phyloP scores from a whole-genome alignment of 2,888 invertebrate species.

The Palloptera scutellata region DNA sequence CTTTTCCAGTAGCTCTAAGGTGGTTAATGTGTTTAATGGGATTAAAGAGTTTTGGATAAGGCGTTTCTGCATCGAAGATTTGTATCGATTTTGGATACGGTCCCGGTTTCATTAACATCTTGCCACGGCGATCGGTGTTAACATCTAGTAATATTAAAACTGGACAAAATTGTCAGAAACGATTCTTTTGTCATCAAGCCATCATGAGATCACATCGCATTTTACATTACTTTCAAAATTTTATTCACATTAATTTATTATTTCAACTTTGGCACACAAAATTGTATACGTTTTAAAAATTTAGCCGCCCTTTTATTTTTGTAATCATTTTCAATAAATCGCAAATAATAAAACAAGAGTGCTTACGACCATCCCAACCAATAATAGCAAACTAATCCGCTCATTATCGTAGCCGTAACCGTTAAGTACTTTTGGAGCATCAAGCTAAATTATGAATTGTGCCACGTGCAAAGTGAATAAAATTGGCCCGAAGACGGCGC shows the following conservation, averaged over 20 bases:
- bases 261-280: slow-evolving; percentile 37
- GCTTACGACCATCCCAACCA: background rate
- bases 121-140: background rate
- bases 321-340: slow-evolving; percentile 26
- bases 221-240: slow-evolving; percentile 31
- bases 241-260: slow-evolving; percentile 25
- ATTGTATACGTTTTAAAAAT: slow-evolving; percentile 37
- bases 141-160: background rate
- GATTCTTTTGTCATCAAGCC: background rate
- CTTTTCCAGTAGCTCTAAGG: no score
- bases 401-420: background rate
- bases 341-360: slow-evolving; percentile 22
- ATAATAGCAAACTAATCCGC: background rate
- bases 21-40: no score
- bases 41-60: no score
- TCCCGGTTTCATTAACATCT: no score
- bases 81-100: no score
- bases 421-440: slow-evolving; percentile 1
- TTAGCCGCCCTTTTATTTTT: slow-evolving; percentile 31
- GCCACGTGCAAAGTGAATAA: slow-evolving; percentile 37
- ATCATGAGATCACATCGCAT: slow-evolving; percentile 24
- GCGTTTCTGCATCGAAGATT: no score
- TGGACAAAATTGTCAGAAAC: background rate
- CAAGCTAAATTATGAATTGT: slow-evolving; percentile 39
- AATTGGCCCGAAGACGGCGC: slow-evolving; percentile 36